Evolutionary conservation across 1,140 invertebrate species (phyloP), one percentile per base, ranked within the genome.

Genomic region (Trissolcus basalis): DNA sequence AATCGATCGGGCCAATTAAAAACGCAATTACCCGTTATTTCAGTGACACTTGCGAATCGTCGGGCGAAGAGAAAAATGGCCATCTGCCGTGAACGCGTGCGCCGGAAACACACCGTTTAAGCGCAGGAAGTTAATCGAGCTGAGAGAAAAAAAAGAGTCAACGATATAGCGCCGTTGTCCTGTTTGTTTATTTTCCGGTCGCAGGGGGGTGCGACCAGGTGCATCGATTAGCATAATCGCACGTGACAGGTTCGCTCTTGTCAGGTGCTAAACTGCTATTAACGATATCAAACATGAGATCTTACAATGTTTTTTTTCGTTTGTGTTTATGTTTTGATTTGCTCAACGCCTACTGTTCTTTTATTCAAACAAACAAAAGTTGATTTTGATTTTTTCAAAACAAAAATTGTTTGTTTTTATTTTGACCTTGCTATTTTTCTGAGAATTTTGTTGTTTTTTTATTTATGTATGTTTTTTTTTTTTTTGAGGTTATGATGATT

Each of bases 91-190:
- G 41, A 39, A 47, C 47, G 59, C 68, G 47, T 64, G 70, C 69
- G 68, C 81, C 81, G 83, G 83, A 82, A 85, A 72, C 77, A 49
- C 73, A 67, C 80, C 68, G 79, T 81, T 86, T 82, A 85, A 86
- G 79, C 77, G 64, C 70, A 82, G 80, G 77, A 82, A 86, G 84
- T 87, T 87, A 85, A 87, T 86, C 81, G 85, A 83, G 74, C 67
- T 77, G 8, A 59, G 47, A 43, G 54, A 54, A 51, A 48, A n/a
- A 27, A 39, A 12, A 13, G 32, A 11, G 14, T 13, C 9, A 19
- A 16, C 9, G 63, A 50, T 11, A 11, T 39, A 13, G 9, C 4
- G n/a, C 2, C 11, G 27, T 36, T 35, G 61, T 50, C 63, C 58
- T 32, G 14, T 13, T 39, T 14, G 19, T 16, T 43, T 32, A 11